Evolutionary conservation across 2,113 vertebrate genomes (phyloP).

Genomic region (Clinocottus analis): DNA sequence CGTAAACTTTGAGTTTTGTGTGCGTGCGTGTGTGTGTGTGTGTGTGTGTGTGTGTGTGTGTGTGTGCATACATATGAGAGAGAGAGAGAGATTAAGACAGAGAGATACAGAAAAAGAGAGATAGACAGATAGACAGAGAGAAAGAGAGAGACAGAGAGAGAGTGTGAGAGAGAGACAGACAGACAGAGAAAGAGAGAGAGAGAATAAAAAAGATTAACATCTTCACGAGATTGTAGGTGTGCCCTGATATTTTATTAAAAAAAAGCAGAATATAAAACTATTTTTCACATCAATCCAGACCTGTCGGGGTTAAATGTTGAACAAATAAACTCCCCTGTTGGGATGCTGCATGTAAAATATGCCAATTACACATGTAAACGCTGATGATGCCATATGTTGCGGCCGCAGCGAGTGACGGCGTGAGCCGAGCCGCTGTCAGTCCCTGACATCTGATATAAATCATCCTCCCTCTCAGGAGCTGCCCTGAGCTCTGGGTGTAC

Average conservation of each 20-base stretch:
- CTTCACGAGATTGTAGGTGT: neutral
- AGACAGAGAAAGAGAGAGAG: too few relatives aligned
- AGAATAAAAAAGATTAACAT: conserved; percentile 13
- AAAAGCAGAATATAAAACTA: neutral
- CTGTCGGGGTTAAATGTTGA: neutral
- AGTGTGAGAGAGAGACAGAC: neutral
- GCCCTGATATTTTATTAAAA: neutral
- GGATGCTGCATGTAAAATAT: neutral
- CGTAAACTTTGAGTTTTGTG: conserved; percentile 40
- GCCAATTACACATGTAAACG: conserved; percentile 3
- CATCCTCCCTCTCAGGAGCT: conserved; percentile 40
- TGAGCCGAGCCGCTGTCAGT: conserved; percentile 18
- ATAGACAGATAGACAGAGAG: neutral
- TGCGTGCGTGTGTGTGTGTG: conserved; percentile 20
- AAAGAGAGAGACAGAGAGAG: conserved; percentile 6
- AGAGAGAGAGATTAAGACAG: neutral
- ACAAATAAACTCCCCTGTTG: neutral
- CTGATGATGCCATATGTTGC: neutral
- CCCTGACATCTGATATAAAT: conserved; percentile 65
- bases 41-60: conserved; percentile 21
- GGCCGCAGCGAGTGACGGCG: neutral
- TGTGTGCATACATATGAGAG: conserved; percentile 9
- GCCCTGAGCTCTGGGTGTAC: conserved; percentile 35
- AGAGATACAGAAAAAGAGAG: too few relatives aligned
- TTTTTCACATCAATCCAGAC: neutral